Base-by-base conservation (phyloP, 2,888 invertebrate genomes). In the Mythimna pallens region DNA sequence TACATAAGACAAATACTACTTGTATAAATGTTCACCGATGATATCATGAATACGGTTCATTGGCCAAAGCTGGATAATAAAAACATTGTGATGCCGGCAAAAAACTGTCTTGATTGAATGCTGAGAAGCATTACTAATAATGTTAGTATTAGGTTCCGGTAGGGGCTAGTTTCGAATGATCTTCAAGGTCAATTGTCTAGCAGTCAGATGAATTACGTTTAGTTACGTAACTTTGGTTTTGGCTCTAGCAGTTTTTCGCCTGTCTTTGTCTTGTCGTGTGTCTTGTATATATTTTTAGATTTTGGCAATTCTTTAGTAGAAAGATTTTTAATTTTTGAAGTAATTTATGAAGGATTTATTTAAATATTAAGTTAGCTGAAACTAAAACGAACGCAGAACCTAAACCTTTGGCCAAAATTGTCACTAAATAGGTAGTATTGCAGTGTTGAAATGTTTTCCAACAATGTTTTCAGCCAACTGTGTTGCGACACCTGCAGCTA, bases 21-120 rank as follows among this genome's bases (percentile, higher is more conserved):
- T n/a, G n/a, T n/a, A 62, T 72, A 59, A 78, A 81, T 67, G 64
- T 70, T 81, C 76, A 76, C 75, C 59, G 70, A 86, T 85, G 78
- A 87, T 82, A 80, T 88, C 85, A 84, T 47, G 25, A 65, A 52
- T 52, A 78, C 83, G 82, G 88, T 89, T 89, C 89, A 88, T 76
- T 86, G 89, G 72, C 85, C 85, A 88, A 84, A 76, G 84, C 68
- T 84, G 63, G 58, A 67, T 75, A 70, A 63, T 78, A 83, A 85
- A 86, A 88, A 85, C 83, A 76, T 73, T 70, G 67, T 54, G 58
- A 66, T 70, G 47, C 65, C 65, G 17, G 55, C 64, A 85, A 85
- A 86, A 88, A 86, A 79, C 65, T 17, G 52, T 65, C 71, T 84
- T 74, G 77, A 81, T 86, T 83, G 75, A 66, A 72, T 59, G 54